Evolutionary conservation across 2,113 vertebrate species (phyloP).

Genomic region (Chamaetylas fuelleborni): DNA sequence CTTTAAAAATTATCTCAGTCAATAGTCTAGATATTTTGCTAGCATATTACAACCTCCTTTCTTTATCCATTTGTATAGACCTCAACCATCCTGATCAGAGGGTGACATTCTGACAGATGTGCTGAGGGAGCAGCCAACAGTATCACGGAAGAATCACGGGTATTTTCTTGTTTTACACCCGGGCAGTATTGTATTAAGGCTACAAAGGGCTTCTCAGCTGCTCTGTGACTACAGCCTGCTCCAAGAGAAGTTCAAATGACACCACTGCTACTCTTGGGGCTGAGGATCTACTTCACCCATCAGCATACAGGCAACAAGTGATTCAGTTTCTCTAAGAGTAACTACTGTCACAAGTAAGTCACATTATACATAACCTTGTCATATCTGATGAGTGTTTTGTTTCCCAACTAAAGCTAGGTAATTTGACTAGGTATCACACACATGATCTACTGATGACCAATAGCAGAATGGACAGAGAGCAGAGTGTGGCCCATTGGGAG

Average conservation of each 20-base stretch:
- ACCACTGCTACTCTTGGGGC: background rate
- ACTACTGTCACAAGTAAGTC: background rate
- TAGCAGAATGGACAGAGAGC: background rate
- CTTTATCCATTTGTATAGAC: background rate
- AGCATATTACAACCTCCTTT: background rate
- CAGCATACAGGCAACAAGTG: background rate
- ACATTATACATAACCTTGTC: background rate
- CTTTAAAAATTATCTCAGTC: background rate
- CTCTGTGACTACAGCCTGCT: background rate
- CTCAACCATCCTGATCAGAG: background rate
- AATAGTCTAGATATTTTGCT: background rate
- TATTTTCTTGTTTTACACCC: background rate
- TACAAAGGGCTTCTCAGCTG: background rate
- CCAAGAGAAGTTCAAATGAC: background rate
- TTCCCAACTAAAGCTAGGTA: background rate
- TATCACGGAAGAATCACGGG: background rate
- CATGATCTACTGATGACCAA: rapidly evolving
- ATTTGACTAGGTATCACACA: background rate
- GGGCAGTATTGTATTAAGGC: background rate
- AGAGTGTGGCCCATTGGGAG: rapidly evolving
- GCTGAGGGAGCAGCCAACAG: background rate
- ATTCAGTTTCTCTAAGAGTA: background rate
- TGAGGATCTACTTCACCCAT: background rate
- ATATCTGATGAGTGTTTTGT: background rate
- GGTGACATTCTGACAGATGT: background rate